phyloP scores from a whole-genome alignment of 2,888 invertebrate genomes.

The Deladenus siricidicola region DNA sequence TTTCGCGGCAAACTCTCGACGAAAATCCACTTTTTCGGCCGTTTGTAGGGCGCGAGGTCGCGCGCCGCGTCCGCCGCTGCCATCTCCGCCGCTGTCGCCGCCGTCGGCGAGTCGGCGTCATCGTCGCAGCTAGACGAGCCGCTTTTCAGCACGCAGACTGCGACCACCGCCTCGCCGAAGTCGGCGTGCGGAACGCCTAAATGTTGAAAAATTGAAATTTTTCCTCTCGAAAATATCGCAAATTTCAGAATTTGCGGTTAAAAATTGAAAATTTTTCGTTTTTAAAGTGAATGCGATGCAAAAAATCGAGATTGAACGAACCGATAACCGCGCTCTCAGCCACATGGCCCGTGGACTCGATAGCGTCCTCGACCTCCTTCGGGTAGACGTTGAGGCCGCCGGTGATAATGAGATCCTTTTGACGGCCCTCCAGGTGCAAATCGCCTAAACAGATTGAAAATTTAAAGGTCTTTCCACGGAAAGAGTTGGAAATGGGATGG shows the following conservation, averaged over 20 bases:
- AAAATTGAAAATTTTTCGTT: too few relatives aligned
- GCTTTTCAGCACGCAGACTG: slow-evolving; percentile 52
- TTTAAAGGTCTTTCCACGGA: too few relatives aligned
- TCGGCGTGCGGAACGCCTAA: slow-evolving; percentile 67
- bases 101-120: too few relatives aligned
- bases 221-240: too few relatives aligned
- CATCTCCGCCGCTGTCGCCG: too few relatives aligned
- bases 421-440: slow-evolving; percentile 41
- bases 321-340: slow-evolving; percentile 45
- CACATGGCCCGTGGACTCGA: slow-evolving; percentile 34
- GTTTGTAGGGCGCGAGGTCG: slow-evolving; percentile 66
- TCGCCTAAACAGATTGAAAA: slow-evolving; percentile 25
- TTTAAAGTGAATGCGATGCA: slow-evolving; percentile 54
- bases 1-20: slow-evolving; percentile 67
- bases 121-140: too few relatives aligned
- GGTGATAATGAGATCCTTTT: slow-evolving; percentile 50
- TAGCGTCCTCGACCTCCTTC: slow-evolving; percentile 44
- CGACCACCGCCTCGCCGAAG: slow-evolving; percentile 72
- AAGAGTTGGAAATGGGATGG: too few relatives aligned
- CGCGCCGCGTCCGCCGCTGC: slow-evolving; percentile 17
- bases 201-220: too few relatives aligned
- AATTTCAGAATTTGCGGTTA: slow-evolving; percentile 1
- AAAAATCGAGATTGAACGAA: too few relatives aligned
- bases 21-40: slow-evolving; percentile 61
- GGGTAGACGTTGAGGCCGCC: slow-evolving; percentile 53